Evolutionary conservation across 1,140 invertebrate genomes (phyloP).

Genomic region (Brachionus paranguensis): DNA sequence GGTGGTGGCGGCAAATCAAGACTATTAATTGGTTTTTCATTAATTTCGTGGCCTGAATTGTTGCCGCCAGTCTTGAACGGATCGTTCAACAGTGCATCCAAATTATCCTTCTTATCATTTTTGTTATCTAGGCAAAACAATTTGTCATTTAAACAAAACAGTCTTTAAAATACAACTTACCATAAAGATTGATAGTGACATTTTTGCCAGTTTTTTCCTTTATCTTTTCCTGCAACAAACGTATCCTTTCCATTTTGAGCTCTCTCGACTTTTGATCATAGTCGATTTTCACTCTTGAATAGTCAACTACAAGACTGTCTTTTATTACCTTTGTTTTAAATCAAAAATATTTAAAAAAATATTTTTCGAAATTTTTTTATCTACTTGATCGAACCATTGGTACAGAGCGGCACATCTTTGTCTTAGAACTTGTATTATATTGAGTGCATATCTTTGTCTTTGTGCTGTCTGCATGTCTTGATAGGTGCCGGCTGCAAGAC

Average conservation of each 20-base stretch:
- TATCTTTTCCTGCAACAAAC: slow-evolving; percentile 33
- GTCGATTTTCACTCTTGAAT: slow-evolving; percentile 20
- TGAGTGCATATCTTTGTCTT: slow-evolving; percentile 10
- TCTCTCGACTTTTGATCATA: slow-evolving; percentile 32
- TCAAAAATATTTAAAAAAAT: background rate
- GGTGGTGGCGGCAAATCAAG: slow-evolving; percentile 35
- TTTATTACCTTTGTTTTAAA: slow-evolving; percentile 4
- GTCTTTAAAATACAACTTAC: background rate
- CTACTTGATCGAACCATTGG: slow-evolving; percentile 38
- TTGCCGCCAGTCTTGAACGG: slow-evolving; percentile 24
- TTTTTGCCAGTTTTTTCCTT: slow-evolving; percentile 33
- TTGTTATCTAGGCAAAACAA: background rate
- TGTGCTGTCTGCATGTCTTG: slow-evolving; percentile 4
- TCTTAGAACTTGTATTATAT: slow-evolving; percentile 25
- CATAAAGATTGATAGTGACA: slow-evolving; percentile 17
- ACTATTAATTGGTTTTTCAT: slow-evolving; percentile 10
- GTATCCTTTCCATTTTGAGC: slow-evolving; percentile 17
- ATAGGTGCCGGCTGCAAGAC: background rate
- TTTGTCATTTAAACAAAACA: background rate
- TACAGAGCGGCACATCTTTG: slow-evolving; percentile 32
- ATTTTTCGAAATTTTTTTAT: background rate
- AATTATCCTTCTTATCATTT: slow-evolving; percentile 12
- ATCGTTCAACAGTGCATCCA: background rate
- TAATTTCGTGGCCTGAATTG: background rate
- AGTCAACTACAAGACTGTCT: slow-evolving; percentile 25